Evolutionary conservation across 1,140 invertebrate species (phyloP), one percentile per base, ranked within the genome.

Genomic region (Macrotrachela quadricornifera): DNA sequence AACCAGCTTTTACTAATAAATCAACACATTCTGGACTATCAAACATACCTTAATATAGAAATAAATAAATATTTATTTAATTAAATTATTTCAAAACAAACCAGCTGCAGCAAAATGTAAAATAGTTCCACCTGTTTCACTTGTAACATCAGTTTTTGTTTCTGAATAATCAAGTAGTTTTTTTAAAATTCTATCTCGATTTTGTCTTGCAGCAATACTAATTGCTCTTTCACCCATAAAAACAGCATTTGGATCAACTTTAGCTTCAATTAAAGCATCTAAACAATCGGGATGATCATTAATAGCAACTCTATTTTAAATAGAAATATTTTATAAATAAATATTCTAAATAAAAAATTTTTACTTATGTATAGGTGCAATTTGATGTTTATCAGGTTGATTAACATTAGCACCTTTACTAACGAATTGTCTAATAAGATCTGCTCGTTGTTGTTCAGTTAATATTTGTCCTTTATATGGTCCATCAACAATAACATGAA

Each of bases 171-270:
- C n/a, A n/a, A n/a, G n/a, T n/a, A n/a, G n/a, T n/a, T n/a, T n/a
- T n/a, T n/a, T n/a, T n/a, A n/a, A n/a, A n/a, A n/a, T n/a, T n/a
- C n/a, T n/a, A n/a, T n/a, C n/a, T n/a, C n/a, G n/a, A n/a, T n/a
- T n/a, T n/a, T n/a, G n/a, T n/a, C n/a, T n/a, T n/a, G n/a, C n/a
- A n/a, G n/a, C n/a, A n/a, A n/a, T n/a, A n/a, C n/a, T n/a, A n/a
- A n/a, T n/a, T n/a, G n/a, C n/a, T n/a, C n/a, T n/a, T n/a, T 55
- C 54, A 9, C 54, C 54, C 40, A 55, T 43, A 46, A 44, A 55
- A 9, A 50, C 37, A 38, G 46, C 54, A 50, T 55, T 55, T 14
- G 54, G 49, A 41, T 55, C 54, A 1, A 48, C 54, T 39, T 50
- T 49, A 0, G 54, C 54, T 3, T 55, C 54, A 30, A 55, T 44